Evolutionary conservation across 1,140 invertebrate genomes (phyloP).

Genomic region (Daktulosphaira vitifoliae): DNA sequence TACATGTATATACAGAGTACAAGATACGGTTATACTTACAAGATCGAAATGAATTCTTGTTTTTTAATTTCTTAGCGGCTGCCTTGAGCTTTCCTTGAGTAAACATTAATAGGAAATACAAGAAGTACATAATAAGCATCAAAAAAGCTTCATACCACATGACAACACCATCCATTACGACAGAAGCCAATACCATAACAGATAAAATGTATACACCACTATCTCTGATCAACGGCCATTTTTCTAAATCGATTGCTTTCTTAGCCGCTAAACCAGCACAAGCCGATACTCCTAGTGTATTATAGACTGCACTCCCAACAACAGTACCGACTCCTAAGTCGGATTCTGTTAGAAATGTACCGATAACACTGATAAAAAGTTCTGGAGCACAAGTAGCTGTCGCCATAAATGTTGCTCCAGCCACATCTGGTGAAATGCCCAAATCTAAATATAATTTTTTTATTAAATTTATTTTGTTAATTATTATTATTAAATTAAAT

Average conservation of each 20-base stretch:
- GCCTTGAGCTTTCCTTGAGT: slow-evolving; percentile 46
- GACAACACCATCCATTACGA: slow-evolving; percentile 71
- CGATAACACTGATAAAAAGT: slow-evolving; percentile 50
- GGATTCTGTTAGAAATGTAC: slow-evolving; percentile 52
- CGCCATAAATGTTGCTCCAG: slow-evolving; percentile 59
- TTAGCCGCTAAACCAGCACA: slow-evolving; percentile 55
- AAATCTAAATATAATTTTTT: slow-evolving; percentile 40
- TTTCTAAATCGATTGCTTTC: slow-evolving; percentile 70
- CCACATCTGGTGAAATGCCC: slow-evolving; percentile 52
- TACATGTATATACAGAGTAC: too few relatives aligned
- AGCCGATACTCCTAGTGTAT: slow-evolving; percentile 59
- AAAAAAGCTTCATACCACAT: slow-evolving; percentile 67
- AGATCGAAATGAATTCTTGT: slow-evolving; percentile 36
- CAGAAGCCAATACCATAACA: slow-evolving; percentile 59
- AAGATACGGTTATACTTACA: slow-evolving; percentile 23
- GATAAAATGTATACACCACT: slow-evolving; percentile 71
- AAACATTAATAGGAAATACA: slow-evolving; percentile 57
- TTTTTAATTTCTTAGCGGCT: slow-evolving; percentile 37
- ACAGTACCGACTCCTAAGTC: slow-evolving; percentile 57
- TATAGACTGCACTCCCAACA: slow-evolving; percentile 62
- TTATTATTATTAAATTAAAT: too few relatives aligned
- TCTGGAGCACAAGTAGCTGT: slow-evolving; percentile 58
- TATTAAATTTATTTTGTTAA: too few relatives aligned
- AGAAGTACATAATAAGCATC: slow-evolving; percentile 58
- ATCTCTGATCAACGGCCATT: slow-evolving; percentile 76